Base-by-base conservation (phyloP, 2,888 invertebrate species). In the Pollenia angustigena region DNA sequence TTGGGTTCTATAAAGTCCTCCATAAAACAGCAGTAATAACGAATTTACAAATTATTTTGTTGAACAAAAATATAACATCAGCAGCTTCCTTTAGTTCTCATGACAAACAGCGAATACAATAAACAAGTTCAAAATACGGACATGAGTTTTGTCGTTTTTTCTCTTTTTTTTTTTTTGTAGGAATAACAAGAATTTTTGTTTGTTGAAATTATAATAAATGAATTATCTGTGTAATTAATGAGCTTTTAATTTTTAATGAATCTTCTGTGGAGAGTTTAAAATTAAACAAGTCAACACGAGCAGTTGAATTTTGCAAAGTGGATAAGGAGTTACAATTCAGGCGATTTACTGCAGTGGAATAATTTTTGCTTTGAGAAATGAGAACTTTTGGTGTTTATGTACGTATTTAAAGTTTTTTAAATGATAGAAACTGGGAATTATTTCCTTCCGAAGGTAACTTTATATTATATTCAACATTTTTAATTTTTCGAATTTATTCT, bases 211-310 rank as follows among this genome's bases (percentile, higher is more conserved):
- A 90, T 91, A 91, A 91, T 90, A 90, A 92, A 92, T 92, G 91
- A 91, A 91, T 92, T 91, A 92, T 92, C 91, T 90, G 89, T 88
- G 88, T 92, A 92, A 92, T 92, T 92, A 92, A 92, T 92, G 92
- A 92, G 91, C 90, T 92, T 92, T 92, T 92, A 92, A 92, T 92
- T 91, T 91, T 92, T 90, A 91, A 92, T 91, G 62, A 44, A 76
- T 74, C 46, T 62, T 75, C 54, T 69, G 69, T 89, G 89, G 85
- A 88, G 89, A 58, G 68, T 44, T 74, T 60, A 8, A 74, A 52
- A 75, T 56, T 42, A 12, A 12, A 12, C 12, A 14, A 46, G 14
- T 46, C n/a, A 42, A 4, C 18, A 46, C 71, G 16, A 52, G 56
- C 32, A 40, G 44, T 56, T 46, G 8, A 46, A 7, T 68, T 48